These are phyloP conservation scores for Stegostoma tigrinum DNA, from an alignment of 2,113 vertebrate species.

Conservation along the genomic window DNA sequence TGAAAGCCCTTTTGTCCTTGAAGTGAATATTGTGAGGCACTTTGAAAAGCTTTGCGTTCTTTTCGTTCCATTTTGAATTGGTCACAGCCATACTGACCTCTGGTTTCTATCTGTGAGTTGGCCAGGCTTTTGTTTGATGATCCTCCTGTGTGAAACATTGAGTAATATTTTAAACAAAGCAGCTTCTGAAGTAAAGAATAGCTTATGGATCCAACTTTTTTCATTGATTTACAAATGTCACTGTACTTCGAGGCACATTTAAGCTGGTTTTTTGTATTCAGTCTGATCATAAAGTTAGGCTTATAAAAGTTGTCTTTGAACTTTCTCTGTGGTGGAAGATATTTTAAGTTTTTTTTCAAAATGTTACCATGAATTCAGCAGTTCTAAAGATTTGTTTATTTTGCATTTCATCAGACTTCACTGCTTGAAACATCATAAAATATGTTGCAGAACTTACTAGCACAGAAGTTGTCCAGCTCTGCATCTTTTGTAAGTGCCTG, in stretches of 20 bases:
- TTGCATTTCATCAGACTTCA: background rate
- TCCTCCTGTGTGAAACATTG: background rate
- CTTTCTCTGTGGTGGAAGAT: background rate
- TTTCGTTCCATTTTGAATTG: slow-evolving; percentile 36
- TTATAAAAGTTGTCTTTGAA: background rate
- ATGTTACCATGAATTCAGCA: background rate
- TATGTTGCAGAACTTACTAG: background rate
- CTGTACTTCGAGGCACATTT: background rate
- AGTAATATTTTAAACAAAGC: slow-evolving; percentile 11
- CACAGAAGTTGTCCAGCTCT: background rate
- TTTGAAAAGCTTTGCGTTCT: slow-evolving; percentile 36
- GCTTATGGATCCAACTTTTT: background rate
- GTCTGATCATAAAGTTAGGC: background rate
- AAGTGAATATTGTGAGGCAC: slow-evolving; percentile 27
- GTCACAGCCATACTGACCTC: slow-evolving; percentile 31
- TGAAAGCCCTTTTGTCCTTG: slow-evolving; percentile 30
- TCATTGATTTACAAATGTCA: background rate
- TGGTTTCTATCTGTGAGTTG: slow-evolving; percentile 23
- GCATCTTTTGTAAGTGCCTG: background rate
- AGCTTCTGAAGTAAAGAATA: slow-evolving; percentile 14
- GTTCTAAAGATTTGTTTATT: background rate
- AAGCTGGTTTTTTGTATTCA: background rate
- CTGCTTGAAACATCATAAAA: background rate
- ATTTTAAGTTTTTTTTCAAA: background rate
- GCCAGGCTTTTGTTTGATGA: slow-evolving; percentile 25